Conservation (phyloP, 1,140 invertebrate genomes). For the Eriosoma lanigerum region DNA sequence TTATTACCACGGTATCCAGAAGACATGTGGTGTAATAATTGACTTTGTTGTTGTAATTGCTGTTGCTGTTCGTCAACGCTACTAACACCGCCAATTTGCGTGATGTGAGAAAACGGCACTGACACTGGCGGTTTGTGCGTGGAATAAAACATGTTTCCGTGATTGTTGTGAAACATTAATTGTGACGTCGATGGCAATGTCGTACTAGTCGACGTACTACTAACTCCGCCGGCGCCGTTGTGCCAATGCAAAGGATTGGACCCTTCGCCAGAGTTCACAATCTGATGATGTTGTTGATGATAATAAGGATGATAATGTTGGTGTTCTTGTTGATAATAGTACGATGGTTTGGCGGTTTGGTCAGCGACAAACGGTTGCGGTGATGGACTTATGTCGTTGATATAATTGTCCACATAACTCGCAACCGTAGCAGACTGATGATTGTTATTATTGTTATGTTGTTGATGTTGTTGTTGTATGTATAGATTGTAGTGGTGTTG, state of each 20-base stretch:
- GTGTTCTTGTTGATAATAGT: constrained; percentile 34
- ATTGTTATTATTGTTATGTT: background rate
- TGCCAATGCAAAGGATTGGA: background rate
- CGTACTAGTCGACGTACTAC: constrained; percentile 21
- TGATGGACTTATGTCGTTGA: constrained; percentile 19
- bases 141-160: background rate
- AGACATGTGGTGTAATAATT: constrained; percentile 4
- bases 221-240: background rate
- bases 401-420: constrained; percentile 2
- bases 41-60: background rate
- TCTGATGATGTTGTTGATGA: background rate
- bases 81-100: background rate
- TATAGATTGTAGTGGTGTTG: constrained; percentile 49
- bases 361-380: background rate
- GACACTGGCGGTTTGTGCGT: constrained; percentile 7
- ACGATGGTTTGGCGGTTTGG: constrained; percentile 28
- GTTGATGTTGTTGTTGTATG: constrained; percentile 41
- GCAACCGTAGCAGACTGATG: constrained; percentile 9
- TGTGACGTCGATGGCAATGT: background rate
- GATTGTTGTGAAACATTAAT: constrained; percentile 6
- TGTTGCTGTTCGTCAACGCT: background rate
- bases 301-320: constrained; percentile 33
- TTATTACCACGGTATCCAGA: constrained; percentile 30
- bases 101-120: background rate
- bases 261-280: background rate